Percentiles rank a stretch among this genome's conserved stretches.
These are phyloP conservation scores for Tragopan temminckii DNA, from an alignment of 2,797 vertebrate species.

Conservation along the genomic window DNA sequence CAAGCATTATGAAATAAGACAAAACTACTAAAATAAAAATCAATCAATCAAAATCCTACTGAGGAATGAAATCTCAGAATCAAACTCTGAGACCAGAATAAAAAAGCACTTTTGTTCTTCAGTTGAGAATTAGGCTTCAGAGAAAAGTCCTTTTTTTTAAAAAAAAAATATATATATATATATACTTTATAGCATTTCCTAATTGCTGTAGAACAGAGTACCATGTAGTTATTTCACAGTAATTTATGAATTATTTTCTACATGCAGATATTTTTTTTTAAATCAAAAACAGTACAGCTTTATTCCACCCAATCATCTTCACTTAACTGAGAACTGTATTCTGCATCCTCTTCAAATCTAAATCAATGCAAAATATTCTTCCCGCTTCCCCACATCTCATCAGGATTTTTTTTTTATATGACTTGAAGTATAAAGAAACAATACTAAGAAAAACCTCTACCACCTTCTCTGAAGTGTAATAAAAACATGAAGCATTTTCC, in stretches of 20 bases:
- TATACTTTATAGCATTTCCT: not conserved
- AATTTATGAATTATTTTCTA: not conserved
- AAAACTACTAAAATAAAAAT: conserved; percentile 46
- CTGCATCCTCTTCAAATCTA: not conserved
- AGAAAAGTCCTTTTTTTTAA: not conserved
- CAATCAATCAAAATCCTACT: conserved; percentile 56
- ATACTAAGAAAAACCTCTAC: not conserved
- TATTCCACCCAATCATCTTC: not conserved
- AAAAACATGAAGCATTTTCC: not conserved
- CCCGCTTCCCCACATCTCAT: rapidly evolving
- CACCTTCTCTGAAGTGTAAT: not conserved
- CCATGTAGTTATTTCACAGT: not conserved
- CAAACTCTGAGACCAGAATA: not conserved
- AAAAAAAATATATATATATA: too few relatives aligned
- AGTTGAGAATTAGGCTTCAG: not conserved
- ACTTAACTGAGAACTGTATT: not conserved
- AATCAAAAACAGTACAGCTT: not conserved
- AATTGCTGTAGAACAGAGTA: not conserved
- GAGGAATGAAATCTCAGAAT: conserved; percentile 8
- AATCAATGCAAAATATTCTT: not conserved
- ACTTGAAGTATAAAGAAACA: not conserved
- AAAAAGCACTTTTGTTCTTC: not conserved
- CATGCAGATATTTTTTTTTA: not conserved
- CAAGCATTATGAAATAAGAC: conserved; percentile 45
- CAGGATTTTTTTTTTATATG: not conserved